Conservation (phyloP, 2,888 invertebrate genomes). For the Ophion obscuratus region DNA sequence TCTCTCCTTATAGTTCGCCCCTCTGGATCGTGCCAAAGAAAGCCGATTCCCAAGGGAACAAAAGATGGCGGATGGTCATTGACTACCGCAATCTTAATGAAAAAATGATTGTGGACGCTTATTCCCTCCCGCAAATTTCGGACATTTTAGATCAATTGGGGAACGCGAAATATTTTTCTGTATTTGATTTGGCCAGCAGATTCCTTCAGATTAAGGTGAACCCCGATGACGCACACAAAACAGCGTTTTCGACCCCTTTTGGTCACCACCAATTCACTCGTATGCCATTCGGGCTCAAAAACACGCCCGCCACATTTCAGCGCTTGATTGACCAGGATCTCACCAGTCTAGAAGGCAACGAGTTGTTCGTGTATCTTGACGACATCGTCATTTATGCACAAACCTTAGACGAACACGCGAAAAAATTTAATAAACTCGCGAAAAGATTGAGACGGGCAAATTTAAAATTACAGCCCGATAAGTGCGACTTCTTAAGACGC, state of each 20-base stretch:
- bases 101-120: slow-evolving; percentile 50
- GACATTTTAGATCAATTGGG: slow-evolving; percentile 80
- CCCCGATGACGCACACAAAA: too few species aligned
- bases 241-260: too few species aligned
- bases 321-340: too few species aligned
- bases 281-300: too few species aligned
- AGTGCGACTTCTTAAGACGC: slow-evolving; percentile 72
- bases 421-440: too few species aligned
- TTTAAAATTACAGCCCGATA: slow-evolving; percentile 67
- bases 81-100: slow-evolving; percentile 29
- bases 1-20: slow-evolving; percentile 21
- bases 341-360: too few species aligned
- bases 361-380: slow-evolving; percentile 68
- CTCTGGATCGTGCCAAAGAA: not conserved
- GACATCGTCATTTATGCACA: too few species aligned
- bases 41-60: slow-evolving; percentile 37
- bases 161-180: slow-evolving; percentile 75
- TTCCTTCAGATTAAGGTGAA: slow-evolving; percentile 50
- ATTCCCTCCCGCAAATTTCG: slow-evolving; percentile 79
- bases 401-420: too few species aligned
- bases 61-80: slow-evolving; percentile 44
- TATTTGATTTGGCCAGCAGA: slow-evolving; percentile 71
- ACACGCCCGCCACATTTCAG: too few species aligned
- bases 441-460: slow-evolving; percentile 60
- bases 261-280: too few species aligned